Evolutionary conservation across 2,888 invertebrate species (phyloP), one percentile per base, ranked within the genome.

Genomic region (Apotomis turbidana): DNA sequence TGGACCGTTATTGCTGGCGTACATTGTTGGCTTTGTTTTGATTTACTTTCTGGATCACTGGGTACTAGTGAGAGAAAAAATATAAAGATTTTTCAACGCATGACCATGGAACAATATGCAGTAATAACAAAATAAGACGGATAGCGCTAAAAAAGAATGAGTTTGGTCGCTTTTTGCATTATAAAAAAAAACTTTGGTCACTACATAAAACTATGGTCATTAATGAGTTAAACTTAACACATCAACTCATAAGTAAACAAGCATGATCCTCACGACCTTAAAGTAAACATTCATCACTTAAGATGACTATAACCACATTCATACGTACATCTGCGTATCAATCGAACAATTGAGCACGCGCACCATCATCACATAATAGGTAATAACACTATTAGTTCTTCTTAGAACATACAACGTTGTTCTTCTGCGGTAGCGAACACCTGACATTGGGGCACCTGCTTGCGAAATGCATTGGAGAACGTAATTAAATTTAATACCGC

Each of bases 1-100:
- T 54, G 57, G 83, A 85, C 71, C 66, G 71, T 71, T 69, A 69
- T 49, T 64, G 49, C 15, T 38, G 36, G 59, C 5, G 44, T 54
- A 44, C 15, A 44, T 57, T 63, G 63, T 70, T 57, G 27, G 27
- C 27, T 54, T 55, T 64, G 54, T 41, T 55, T 54, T 64, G 38
- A 54, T 12, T 54, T 54, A 15, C 41, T 41, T 41, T 41, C 41
- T 27, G 27, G 27, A 27, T 27, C 27, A 27, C 27, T 27, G 27
- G 27, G 27, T 27, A 27, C 27, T 27, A 27, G 27, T 27, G 27
- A 27, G 27, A 27, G 27, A 27, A 27, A 27, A 27, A 27, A 27
- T 27, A 27, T 27, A 27, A 27, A 27, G 27, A 27, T 2, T 27
- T 27, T 27, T 27, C 27, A 27, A 27, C 0, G 27, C 27, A 27